Evolutionary conservation across 2,797 vertebrate genomes (phyloP).

Genomic region (Hippopotamyrus pictus): DNA sequence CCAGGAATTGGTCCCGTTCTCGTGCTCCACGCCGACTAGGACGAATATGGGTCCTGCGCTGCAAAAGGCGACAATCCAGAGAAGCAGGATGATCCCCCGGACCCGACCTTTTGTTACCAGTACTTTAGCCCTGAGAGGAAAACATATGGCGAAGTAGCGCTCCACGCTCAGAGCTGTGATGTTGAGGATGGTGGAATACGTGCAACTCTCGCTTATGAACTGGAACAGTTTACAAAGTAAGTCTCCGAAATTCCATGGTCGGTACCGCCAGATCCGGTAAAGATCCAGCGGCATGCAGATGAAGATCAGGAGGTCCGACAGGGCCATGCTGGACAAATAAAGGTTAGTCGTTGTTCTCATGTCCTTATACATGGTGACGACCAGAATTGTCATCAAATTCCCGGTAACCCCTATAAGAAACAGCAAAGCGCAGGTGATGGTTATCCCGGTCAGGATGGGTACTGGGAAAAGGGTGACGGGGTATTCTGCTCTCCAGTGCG

Average conservation of each 20-base stretch:
- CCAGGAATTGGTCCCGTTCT: slow-evolving; percentile 65
- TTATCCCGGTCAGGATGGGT: slow-evolving; percentile 78
- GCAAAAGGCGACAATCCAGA: slow-evolving; percentile 82
- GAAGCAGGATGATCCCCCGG: slow-evolving; percentile 76
- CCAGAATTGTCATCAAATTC: slow-evolving; percentile 89
- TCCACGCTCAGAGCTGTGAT: slow-evolving; percentile 95
- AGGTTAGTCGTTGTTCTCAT: slow-evolving; percentile 96
- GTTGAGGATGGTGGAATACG: slow-evolving; percentile 92
- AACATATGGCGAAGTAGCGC: slow-evolving; percentile 91
- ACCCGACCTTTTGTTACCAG: slow-evolving; percentile 86
- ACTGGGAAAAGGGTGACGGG: slow-evolving; percentile 72
- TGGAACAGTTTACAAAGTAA: slow-evolving; percentile 93
- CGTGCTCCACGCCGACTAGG: slow-evolving; percentile 86
- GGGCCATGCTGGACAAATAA: slow-evolving; percentile 95
- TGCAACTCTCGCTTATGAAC: slow-evolving; percentile 92
- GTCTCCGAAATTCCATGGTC: slow-evolving; percentile 88
- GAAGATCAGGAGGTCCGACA: slow-evolving; percentile 92
- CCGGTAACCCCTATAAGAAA: slow-evolving; percentile 80
- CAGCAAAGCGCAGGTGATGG: slow-evolving; percentile 75
- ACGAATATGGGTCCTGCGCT: slow-evolving; percentile 92
- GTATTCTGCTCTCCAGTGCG: slow-evolving; percentile 43
- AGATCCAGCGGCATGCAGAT: slow-evolving; percentile 94
- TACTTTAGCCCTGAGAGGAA: slow-evolving; percentile 88
- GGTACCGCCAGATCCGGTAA: slow-evolving; percentile 90
- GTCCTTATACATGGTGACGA: slow-evolving; percentile 83